Conservation (phyloP, 2,888 invertebrate genomes). For the Agonopterix alstromeriana region DNA sequence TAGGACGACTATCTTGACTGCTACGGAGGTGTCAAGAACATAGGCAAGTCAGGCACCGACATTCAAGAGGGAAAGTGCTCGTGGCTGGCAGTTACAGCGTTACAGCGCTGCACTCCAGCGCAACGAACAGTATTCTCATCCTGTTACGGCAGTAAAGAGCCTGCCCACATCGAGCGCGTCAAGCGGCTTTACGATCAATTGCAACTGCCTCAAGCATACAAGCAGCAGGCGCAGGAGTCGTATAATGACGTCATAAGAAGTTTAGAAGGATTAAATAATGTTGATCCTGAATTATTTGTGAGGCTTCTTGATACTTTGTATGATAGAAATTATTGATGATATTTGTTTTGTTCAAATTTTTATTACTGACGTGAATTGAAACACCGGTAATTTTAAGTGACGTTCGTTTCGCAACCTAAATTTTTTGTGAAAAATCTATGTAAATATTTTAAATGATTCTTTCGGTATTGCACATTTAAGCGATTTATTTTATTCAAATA, state of each 20-base stretch:
- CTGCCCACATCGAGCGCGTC: slow-evolving; percentile 75
- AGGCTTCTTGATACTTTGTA: slow-evolving; percentile 79
- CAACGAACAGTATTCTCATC: slow-evolving; percentile 82
- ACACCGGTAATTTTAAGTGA: no score
- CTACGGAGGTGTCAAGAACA: slow-evolving; percentile 74
- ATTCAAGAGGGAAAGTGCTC: slow-evolving; percentile 90
- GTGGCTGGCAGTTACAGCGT: slow-evolving; percentile 90
- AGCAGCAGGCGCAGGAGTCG: slow-evolving; percentile 65
- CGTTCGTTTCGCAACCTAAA: no score
- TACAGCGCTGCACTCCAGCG: slow-evolving; percentile 80
- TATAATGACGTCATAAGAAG: neutral
- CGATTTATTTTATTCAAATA: no score
- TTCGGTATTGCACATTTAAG: no score
- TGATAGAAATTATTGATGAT: no score
- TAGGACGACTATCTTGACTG: slow-evolving; percentile 91
- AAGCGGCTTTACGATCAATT: slow-evolving; percentile 74
- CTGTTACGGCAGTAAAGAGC: slow-evolving; percentile 83
- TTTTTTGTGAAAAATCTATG: no score
- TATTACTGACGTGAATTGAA: no score
- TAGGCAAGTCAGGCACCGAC: slow-evolving; percentile 38
- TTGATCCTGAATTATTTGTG: slow-evolving; percentile 79
- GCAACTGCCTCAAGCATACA: slow-evolving; percentile 82
- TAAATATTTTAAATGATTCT: no score
- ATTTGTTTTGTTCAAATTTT: no score
- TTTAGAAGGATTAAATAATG: slow-evolving; percentile 21